A percentile compares a stretch with the other conserved stretches of the same genome.
phyloP scores from a whole-genome alignment of 1,140 invertebrate genomes.

The Ptiloglossa arizonensis region DNA sequence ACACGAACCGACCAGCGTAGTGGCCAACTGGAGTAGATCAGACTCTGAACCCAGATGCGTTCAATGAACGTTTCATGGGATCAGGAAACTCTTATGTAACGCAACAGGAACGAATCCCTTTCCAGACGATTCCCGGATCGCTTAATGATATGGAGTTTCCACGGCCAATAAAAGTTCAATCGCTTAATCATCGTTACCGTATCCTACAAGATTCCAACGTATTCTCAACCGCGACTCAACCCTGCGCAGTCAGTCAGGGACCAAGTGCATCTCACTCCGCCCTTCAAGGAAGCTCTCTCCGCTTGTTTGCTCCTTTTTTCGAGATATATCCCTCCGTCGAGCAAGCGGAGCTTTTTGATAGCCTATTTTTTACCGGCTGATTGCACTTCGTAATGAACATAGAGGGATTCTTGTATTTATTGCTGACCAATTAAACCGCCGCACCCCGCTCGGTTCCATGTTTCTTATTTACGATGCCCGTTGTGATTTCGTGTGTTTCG shows the following conservation, averaged over 20 bases:
- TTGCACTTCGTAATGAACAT: background rate
- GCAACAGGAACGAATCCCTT: slow-evolving; percentile 14
- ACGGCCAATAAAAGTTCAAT: slow-evolving; percentile 1
- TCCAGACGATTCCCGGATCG: slow-evolving; percentile 13
- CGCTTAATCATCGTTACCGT: slow-evolving; percentile 40
- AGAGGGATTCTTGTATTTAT: slow-evolving; percentile 1
- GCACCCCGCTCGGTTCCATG: too few relatives aligned
- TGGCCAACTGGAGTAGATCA: too few relatives aligned
- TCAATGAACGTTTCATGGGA: background rate
- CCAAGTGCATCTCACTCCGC: background rate
- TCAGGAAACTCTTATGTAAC: slow-evolving; percentile 27
- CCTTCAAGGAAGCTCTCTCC: background rate
- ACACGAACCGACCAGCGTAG: too few relatives aligned
- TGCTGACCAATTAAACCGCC: slow-evolving; percentile 15
- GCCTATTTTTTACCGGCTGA: background rate
- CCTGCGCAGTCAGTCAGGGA: background rate
- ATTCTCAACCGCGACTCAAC: background rate
- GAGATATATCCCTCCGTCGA: background rate
- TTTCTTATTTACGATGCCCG: slow-evolving; percentile 32
- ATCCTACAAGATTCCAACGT: background rate
- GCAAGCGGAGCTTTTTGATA: slow-evolving; percentile 8
- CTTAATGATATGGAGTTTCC: slow-evolving; percentile 9
- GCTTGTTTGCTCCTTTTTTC: background rate
- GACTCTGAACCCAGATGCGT: background rate
- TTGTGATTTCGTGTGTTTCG: too few relatives aligned